Evolutionary conservation across 2,797 vertebrate genomes (phyloP).

Genomic region (Sciurus carolinensis): DNA sequence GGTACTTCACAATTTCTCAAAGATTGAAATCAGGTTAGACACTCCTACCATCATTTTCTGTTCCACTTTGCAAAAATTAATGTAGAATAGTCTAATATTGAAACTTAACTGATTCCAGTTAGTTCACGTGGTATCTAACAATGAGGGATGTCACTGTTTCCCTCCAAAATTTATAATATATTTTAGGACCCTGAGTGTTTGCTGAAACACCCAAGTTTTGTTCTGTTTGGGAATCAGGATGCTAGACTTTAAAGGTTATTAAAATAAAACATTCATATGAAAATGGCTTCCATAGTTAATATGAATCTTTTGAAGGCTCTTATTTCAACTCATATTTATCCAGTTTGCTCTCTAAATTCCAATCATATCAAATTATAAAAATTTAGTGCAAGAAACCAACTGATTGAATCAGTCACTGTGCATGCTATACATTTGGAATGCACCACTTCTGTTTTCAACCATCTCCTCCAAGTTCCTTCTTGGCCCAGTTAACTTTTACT

Average conservation of each 20-base stretch:
- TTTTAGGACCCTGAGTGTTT: background rate
- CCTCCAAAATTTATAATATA: constrained; percentile 34
- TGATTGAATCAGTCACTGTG: background rate
- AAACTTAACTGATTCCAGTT: background rate
- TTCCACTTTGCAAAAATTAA: background rate
- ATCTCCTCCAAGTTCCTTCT: constrained; percentile 24
- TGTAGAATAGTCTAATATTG: background rate
- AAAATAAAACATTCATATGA: background rate
- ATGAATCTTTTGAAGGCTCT: background rate
- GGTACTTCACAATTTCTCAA: constrained; percentile 37
- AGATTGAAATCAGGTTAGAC: background rate
- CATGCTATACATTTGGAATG: background rate
- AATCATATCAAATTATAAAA: constrained; percentile 12
- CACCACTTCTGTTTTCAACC: background rate
- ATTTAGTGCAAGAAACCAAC: background rate
- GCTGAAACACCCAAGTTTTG: background rate
- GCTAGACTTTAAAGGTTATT: constrained; percentile 31
- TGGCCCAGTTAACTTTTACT: constrained; percentile 38
- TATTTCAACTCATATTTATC: constrained; percentile 65
- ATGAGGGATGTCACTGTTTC: background rate
- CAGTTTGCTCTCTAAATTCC: constrained; percentile 46
- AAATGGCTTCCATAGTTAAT: constrained; percentile 43
- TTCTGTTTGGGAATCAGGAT: background rate
- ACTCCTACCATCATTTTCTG: background rate
- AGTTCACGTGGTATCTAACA: background rate